phyloP scores from a whole-genome alignment of 2,113 vertebrate genomes.

The Pterocles gutturalis region DNA sequence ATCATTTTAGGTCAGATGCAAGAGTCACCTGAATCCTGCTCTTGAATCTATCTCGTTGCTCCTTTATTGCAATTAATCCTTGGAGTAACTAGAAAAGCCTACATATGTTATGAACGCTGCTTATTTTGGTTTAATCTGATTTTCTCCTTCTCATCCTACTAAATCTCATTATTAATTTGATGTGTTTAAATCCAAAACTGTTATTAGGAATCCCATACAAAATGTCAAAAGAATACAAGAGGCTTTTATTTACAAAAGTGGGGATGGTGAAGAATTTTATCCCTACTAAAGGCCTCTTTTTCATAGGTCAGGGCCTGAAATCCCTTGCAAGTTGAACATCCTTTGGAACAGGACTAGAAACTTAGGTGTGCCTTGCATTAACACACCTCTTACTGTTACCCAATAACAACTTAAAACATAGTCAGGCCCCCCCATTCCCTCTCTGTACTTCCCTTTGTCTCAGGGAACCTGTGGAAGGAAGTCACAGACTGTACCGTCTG shows the following conservation, averaged over 20 bases:
- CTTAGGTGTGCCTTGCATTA: background rate
- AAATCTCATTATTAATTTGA: background rate
- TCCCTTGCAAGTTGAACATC: background rate
- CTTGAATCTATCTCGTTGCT: background rate
- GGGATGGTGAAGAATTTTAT: background rate
- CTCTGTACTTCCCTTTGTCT: background rate
- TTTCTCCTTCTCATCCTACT: background rate
- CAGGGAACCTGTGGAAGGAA: background rate
- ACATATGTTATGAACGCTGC: background rate
- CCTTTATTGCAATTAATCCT: background rate
- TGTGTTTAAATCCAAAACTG: background rate
- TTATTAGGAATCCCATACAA: background rate
- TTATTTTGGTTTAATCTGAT: conserved; percentile 33
- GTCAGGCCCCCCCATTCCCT: background rate
- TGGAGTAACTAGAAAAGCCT: background rate
- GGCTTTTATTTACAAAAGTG: background rate
- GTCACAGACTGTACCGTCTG: background rate
- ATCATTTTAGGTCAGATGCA: background rate
- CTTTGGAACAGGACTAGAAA: background rate
- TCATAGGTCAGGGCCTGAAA: background rate
- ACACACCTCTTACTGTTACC: background rate
- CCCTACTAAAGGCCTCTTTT: background rate
- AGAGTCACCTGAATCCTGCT: background rate
- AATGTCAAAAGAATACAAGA: background rate
- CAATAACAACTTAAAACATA: background rate